Evolutionary conservation across 2,888 invertebrate genomes (phyloP).

Genomic region (Congeria kusceri): DNA sequence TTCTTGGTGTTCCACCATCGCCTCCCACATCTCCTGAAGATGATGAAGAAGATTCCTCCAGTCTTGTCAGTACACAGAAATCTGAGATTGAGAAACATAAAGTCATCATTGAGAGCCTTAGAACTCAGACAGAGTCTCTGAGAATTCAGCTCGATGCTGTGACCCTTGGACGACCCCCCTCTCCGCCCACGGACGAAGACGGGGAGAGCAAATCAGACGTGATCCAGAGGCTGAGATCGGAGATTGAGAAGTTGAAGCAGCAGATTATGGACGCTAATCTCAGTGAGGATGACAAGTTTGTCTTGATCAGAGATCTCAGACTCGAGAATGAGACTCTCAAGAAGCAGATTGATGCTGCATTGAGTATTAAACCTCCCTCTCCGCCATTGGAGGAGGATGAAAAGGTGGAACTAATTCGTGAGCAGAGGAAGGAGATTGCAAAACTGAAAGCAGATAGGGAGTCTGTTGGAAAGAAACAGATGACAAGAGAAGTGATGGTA

Average conservation of each 20-base stretch:
- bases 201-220: constrained; percentile 46
- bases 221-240: constrained; percentile 48
- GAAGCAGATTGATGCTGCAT: constrained; percentile 56
- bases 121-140: constrained; percentile 57
- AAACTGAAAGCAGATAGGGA: constrained; percentile 41
- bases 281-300: constrained; percentile 55
- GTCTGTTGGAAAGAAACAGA: constrained; percentile 34
- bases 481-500: constrained; percentile 31
- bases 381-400: constrained; percentile 60
- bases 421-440: constrained; percentile 58
- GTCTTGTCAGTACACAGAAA: constrained; percentile 16
- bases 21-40: constrained; percentile 49
- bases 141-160: constrained; percentile 49
- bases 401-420: constrained; percentile 46
- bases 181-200: constrained; percentile 32
- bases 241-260: constrained; percentile 61
- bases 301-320: constrained; percentile 55
- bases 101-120: constrained; percentile 53
- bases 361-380: constrained; percentile 62
- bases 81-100: constrained; percentile 60
- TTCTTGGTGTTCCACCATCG: constrained; percentile 56
- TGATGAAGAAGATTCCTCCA: neutral
- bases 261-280: constrained; percentile 56
- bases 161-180: constrained; percentile 32
- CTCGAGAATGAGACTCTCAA: constrained; percentile 61